These are phyloP conservation scores for Aproaerema taeniolella DNA, from an alignment of 2,888 invertebrate genomes.

Conservation along the genomic window DNA sequence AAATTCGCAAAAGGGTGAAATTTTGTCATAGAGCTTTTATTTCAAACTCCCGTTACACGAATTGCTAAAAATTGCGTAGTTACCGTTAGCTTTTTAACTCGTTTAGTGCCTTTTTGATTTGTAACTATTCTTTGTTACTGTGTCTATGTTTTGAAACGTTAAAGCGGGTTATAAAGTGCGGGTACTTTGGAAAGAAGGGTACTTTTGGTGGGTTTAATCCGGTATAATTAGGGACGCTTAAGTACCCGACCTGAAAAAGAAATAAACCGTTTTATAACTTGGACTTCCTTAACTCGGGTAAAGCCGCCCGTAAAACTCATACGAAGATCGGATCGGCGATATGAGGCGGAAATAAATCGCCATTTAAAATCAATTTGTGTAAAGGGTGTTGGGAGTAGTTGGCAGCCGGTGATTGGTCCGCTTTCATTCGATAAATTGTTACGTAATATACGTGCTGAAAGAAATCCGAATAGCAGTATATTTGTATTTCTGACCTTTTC, in stretches of 20 bases:
- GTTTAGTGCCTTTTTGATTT: slow-evolving; percentile 26
- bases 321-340: slow-evolving; percentile 73
- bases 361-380: slow-evolving; percentile 78
- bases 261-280: slow-evolving; percentile 74
- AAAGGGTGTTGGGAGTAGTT: slow-evolving; percentile 65
- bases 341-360: slow-evolving; percentile 77
- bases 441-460: not conserved
- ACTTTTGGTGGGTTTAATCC: slow-evolving; percentile 44
- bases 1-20: slow-evolving; percentile 74
- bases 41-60: slow-evolving; percentile 54
- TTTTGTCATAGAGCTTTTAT: slow-evolving; percentile 53
- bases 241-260: slow-evolving; percentile 60
- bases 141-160: not conserved
- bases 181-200: slow-evolving; percentile 44
- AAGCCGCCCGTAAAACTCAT: slow-evolving; percentile 72
- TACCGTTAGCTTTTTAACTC: slow-evolving; percentile 36
- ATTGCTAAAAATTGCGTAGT: slow-evolving; percentile 40
- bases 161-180: slow-evolving; percentile 1
- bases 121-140: slow-evolving; percentile 22
- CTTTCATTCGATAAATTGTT: slow-evolving; percentile 6
- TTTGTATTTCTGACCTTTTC: too few relatives aligned
- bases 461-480: slow-evolving; percentile 1
- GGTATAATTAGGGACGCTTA: slow-evolving; percentile 55
- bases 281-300: slow-evolving; percentile 69
- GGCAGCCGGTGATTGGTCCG: slow-evolving; percentile 14